Evolutionary conservation across 2,113 vertebrate species (phyloP).

Genomic region (Ivindomyrus marchei): DNA sequence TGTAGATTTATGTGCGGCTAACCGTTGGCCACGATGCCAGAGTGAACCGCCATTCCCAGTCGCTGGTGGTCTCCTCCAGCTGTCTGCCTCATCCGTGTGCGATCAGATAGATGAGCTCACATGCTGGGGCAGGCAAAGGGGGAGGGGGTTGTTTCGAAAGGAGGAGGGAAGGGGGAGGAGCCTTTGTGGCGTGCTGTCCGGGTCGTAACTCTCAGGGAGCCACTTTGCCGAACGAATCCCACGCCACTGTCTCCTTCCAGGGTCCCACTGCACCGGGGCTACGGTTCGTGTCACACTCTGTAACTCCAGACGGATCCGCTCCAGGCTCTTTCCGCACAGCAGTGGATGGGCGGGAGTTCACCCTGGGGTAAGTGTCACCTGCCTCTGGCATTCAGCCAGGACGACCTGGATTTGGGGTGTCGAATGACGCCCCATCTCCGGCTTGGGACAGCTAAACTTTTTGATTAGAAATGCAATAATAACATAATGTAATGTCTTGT

Average conservation of each 20-base stretch:
- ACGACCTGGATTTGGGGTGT: constrained; percentile 2
- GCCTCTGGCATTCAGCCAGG: constrained; percentile 37
- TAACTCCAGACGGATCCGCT: neutral
- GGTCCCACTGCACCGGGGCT: neutral
- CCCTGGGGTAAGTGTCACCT: constrained; percentile 37
- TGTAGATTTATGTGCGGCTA: constrained; percentile 9
- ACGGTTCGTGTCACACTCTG: neutral
- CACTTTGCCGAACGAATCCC: constrained; percentile 18
- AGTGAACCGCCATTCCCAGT: neutral
- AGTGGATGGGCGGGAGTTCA: neutral
- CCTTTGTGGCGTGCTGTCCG: constrained; percentile 33
- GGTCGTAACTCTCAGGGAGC: constrained; percentile 37
- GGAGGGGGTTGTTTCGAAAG: neutral
- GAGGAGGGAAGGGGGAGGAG: constrained; percentile 40
- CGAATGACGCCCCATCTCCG: constrained; percentile 12
- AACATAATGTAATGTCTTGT: neutral
- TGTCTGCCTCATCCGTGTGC: constrained; percentile 27
- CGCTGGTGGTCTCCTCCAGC: constrained; percentile 15
- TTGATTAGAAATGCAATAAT: neutral
- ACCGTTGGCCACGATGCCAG: neutral
- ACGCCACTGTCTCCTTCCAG: neutral
- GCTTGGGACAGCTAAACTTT: neutral
- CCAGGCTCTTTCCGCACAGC: neutral
- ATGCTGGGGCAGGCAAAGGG: constrained; percentile 32
- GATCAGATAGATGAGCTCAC: constrained; percentile 33